Percentiles rank a stretch among this genome's conserved stretches.
Conservation (phyloP, 2,113 vertebrate genomes). For the Heterotilapia buettikoferi region DNA sequence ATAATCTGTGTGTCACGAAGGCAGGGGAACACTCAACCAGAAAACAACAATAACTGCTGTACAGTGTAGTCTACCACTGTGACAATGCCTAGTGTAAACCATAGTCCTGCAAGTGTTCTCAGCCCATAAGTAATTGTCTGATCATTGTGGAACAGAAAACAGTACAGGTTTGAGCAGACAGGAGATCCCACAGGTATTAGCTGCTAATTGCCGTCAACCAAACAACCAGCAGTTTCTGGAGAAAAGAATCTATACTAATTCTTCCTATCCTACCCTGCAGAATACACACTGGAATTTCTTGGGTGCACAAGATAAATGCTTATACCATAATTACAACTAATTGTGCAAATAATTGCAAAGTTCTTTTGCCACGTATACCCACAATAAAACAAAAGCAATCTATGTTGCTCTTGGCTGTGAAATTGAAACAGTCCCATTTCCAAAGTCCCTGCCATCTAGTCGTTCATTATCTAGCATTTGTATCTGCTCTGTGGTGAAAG, state of each 20-base stretch:
- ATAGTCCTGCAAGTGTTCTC: slow-evolving; percentile 41
- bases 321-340: slow-evolving; percentile 69
- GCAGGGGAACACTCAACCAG: slow-evolving; percentile 7
- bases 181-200: slow-evolving; percentile 64
- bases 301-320: slow-evolving; percentile 59
- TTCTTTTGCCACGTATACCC: slow-evolving; percentile 48
- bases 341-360: slow-evolving; percentile 70
- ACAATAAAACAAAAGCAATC: slow-evolving; percentile 61
- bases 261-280: slow-evolving; percentile 34
- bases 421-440: slow-evolving; percentile 54
- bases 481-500: slow-evolving; percentile 46
- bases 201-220: slow-evolving; percentile 61
- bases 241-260: slow-evolving; percentile 65
- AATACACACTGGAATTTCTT: slow-evolving; percentile 44
- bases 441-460: slow-evolving; percentile 31
- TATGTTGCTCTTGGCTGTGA: slow-evolving; percentile 53
- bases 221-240: slow-evolving; percentile 54
- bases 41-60: slow-evolving; percentile 39
- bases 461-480: slow-evolving; percentile 50
- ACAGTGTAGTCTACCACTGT: slow-evolving; percentile 19
- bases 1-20: slow-evolving; percentile 41
- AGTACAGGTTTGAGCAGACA: slow-evolving; percentile 34
- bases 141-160: slow-evolving; percentile 49
- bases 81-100: slow-evolving; percentile 6
- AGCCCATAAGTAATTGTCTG: slow-evolving; percentile 61